phyloP scores from a whole-genome alignment of 2,113 vertebrate genomes.

The Plecotus auritus region DNA sequence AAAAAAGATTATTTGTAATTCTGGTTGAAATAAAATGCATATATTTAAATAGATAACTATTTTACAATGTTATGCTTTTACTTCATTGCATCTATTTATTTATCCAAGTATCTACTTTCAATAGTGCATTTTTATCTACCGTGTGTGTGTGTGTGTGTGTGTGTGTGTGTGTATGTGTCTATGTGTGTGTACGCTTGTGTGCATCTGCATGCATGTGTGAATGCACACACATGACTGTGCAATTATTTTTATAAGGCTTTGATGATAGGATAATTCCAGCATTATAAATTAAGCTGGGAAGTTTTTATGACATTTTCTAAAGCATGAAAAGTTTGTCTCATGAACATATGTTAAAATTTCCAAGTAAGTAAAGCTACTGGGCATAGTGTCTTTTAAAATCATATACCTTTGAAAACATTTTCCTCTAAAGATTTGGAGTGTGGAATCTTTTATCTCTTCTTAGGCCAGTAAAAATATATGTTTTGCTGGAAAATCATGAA shows the following conservation, averaged over 20 bases:
- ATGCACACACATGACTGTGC: accelerated
- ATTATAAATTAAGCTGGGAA: background rate
- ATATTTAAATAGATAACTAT: background rate
- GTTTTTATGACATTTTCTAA: background rate
- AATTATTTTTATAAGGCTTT: background rate
- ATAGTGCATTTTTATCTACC: background rate
- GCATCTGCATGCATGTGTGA: too few species aligned
- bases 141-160: background rate
- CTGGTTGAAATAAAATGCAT: background rate
- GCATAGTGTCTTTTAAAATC: background rate
- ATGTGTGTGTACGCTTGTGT: too few species aligned
- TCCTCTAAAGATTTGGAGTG: background rate
- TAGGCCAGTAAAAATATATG: background rate
- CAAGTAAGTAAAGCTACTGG: background rate
- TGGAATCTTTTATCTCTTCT: background rate
- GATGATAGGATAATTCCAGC: background rate
- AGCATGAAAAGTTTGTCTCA: background rate
- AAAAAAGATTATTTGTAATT: background rate
- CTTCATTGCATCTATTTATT: background rate
- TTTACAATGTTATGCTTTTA: background rate
- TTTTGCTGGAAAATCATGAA: background rate
- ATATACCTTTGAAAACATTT: background rate
- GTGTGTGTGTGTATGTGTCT: background rate
- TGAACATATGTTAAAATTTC: background rate
- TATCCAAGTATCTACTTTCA: background rate